Evolutionary conservation across 2,888 invertebrate species (phyloP).

Genomic region (Dendrolimus houi): DNA sequence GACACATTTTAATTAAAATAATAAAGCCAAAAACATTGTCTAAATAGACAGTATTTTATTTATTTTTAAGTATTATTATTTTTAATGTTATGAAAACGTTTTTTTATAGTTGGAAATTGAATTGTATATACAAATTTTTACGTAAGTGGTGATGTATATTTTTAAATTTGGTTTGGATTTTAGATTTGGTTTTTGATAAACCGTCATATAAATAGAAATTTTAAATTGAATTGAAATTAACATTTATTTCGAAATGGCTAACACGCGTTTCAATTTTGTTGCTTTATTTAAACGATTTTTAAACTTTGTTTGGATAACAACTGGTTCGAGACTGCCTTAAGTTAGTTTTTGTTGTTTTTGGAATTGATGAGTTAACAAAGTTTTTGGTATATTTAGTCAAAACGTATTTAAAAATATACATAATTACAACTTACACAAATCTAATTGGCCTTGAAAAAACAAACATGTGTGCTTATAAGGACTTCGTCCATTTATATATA

Average conservation of each 20-base stretch:
- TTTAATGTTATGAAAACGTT: slow-evolving; percentile 1
- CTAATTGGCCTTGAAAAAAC: slow-evolving; percentile 55
- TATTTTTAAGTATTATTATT: not conserved
- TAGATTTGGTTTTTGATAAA: too few species aligned
- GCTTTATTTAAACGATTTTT: too few species aligned
- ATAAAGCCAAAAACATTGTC: slow-evolving; percentile 1
- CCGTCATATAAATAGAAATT: too few species aligned
- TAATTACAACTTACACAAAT: slow-evolving; percentile 12
- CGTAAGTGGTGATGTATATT: not conserved
- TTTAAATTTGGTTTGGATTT: slow-evolving; percentile 5
- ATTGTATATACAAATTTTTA: not conserved
- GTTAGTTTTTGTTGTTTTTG: too few species aligned
- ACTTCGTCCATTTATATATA: slow-evolving; percentile 48
- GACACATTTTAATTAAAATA: not conserved
- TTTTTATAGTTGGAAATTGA: not conserved
- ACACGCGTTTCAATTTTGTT: too few species aligned
- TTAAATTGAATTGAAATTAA: too few species aligned
- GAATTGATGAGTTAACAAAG: too few species aligned
- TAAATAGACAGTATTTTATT: slow-evolving; percentile 9
- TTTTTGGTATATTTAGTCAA: too few species aligned
- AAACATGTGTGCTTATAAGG: slow-evolving; percentile 63
- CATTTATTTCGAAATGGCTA: too few species aligned
- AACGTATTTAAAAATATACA: too few species aligned
- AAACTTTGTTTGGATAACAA: too few species aligned
- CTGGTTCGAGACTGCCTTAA: too few species aligned